Conservation (phyloP, 2,797 vertebrate species). For the Erpetoichthys calabaricus region DNA sequence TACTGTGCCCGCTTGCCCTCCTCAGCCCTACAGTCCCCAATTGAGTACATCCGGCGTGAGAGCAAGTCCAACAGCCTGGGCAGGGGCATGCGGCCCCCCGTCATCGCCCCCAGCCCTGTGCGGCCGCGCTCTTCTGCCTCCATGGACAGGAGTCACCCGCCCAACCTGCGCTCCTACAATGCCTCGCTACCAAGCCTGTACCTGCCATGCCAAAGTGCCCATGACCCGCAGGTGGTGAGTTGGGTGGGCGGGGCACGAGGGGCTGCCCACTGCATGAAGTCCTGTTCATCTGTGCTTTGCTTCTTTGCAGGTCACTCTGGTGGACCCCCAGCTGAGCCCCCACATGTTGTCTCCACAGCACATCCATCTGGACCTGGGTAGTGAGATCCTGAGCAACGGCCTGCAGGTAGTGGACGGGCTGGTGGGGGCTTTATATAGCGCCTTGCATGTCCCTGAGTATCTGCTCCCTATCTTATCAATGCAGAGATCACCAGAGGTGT, state of each 20-base stretch:
- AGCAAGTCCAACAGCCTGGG: constrained; percentile 84
- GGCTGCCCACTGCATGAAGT: neutral
- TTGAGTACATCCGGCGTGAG: constrained; percentile 82
- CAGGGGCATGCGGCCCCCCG: constrained; percentile 53
- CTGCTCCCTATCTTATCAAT: too few species aligned
- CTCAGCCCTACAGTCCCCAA: constrained; percentile 80
- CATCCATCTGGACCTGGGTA: constrained; percentile 37
- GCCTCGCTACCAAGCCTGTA: constrained; percentile 71
- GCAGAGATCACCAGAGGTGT: too few species aligned
- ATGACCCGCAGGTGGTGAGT: constrained; percentile 21
- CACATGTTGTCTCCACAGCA: constrained; percentile 47
- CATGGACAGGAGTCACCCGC: constrained; percentile 60
- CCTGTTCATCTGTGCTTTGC: neutral
- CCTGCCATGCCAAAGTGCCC: constrained; percentile 48
- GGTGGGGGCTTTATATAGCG: too few species aligned
- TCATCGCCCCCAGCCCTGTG: constrained; percentile 43
- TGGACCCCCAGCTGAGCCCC: constrained; percentile 34
- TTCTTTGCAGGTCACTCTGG: constrained; percentile 20
- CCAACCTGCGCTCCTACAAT: constrained; percentile 63
- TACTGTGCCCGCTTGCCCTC: constrained; percentile 6
- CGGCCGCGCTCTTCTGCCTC: constrained; percentile 69
- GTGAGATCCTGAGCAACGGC: constrained; percentile 5
- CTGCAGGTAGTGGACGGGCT: too few species aligned
- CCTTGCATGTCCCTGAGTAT: too few species aligned
- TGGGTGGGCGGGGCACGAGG: constrained; percentile 7